Percentiles rank a stretch among this genome's conserved stretches.
These are phyloP conservation scores for Cephonodes hylas DNA, from an alignment of 2,888 invertebrate species.

Conservation along the genomic window DNA sequence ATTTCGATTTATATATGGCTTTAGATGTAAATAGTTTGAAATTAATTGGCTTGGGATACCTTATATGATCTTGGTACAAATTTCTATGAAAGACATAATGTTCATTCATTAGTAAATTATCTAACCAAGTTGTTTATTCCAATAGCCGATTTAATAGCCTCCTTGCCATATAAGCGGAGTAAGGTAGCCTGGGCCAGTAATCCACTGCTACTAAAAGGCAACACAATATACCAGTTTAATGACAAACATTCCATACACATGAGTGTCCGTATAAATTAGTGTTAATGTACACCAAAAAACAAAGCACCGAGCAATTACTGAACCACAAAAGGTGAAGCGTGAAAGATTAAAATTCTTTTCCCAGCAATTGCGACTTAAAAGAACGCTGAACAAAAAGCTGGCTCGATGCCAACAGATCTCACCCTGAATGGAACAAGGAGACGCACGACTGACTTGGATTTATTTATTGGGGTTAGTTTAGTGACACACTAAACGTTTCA, in stretches of 20 bases:
- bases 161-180: not conserved
- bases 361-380: constrained; percentile 47
- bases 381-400: constrained; percentile 52
- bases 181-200: not conserved
- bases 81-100: not conserved
- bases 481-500: constrained; percentile 45
- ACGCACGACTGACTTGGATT: constrained; percentile 51
- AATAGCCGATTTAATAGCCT: not conserved
- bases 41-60: not conserved
- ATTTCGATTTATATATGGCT: not conserved
- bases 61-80: not conserved
- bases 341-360: constrained; percentile 60
- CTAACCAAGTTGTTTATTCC: not conserved
- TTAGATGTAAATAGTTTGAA: not conserved
- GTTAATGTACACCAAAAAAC: constrained; percentile 6
- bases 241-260: not conserved
- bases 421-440: constrained; percentile 45
- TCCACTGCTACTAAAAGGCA: not conserved
- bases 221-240: not conserved
- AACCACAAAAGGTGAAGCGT: constrained; percentile 32
- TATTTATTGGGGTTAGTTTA: constrained; percentile 59
- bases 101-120: not conserved
- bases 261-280: constrained; percentile 4
- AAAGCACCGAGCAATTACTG: constrained; percentile 28
- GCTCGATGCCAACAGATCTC: constrained; percentile 58